Evolutionary conservation across 2,888 invertebrate genomes (phyloP), one percentile per base, ranked within the genome.

Genomic region (Drosophila anomelani): DNA sequence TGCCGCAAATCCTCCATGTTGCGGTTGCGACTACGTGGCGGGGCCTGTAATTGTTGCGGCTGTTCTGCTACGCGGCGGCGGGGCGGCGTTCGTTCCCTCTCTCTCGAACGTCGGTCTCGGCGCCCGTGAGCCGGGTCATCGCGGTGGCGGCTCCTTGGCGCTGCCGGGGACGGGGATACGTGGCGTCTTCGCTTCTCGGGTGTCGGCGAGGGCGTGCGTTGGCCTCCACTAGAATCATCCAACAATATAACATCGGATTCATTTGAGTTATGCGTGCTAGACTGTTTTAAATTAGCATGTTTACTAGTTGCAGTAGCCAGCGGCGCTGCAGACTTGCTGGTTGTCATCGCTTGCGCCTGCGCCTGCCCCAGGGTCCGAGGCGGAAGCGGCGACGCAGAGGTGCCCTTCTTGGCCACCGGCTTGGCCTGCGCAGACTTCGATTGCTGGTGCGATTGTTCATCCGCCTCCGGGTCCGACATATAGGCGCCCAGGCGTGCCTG

Each of bases 401-500:
- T 38, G 56, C 17, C 47, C 70, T 13, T 46, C 39, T 55, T 54
- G 59, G 39, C 34, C 47, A 46, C 51, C 43, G 39, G 51, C 15
- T 75, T 63, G 53, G 41, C 38, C 69, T 29, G 59, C 20, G 7
- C 36, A 44, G 60, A 29, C 57, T 43, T 47, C 41, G 26, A 66
- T 8, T 47, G 71, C 9, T 47, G 29, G 9, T 46, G 29, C n/a
- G 38, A 12, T 3, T 20, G 64, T 0, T 94, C 94, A 7, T 95
- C 95, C 49, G 94, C 94, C 54, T 94, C 94, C 38, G 95, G 94
- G 75, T 96, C 96, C 0, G 95, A 96, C 87, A 94, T 94, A 90
- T 96, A 96, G 72, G 96, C 96, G 51, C 95, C 95, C 53, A 96
- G 93, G 39, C 96, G 94, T 43, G 96, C 96, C 93, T 97, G 97